A percentile compares a stretch with the other conserved stretches of the same genome.
Conservation (phyloP, 2,113 vertebrate genomes). For the Menura novaehollandiae region DNA sequence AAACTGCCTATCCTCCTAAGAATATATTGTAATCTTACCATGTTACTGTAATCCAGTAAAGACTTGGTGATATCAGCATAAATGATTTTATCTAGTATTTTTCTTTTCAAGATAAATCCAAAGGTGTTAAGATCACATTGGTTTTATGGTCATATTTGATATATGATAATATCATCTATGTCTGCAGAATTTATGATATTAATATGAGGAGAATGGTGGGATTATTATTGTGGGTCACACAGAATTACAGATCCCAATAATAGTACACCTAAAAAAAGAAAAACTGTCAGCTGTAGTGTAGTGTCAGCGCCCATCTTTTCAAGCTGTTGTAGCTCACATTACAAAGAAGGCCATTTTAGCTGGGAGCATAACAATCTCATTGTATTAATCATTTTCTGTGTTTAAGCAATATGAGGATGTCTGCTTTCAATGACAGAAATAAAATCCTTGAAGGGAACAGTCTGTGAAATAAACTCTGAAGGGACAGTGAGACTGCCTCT, state of each 20-base stretch:
- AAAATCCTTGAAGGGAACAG: slow-evolving; percentile 54
- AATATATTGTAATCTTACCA: background rate
- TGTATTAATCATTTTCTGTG: slow-evolving; percentile 37
- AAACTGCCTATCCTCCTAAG: background rate
- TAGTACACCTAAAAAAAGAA: slow-evolving; percentile 21
- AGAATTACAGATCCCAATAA: slow-evolving; percentile 32
- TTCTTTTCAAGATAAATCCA: slow-evolving; percentile 58
- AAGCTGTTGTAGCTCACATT: background rate
- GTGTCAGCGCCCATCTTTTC: slow-evolving; percentile 9
- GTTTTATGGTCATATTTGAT: slow-evolving; percentile 60
- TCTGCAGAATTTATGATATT: slow-evolving; percentile 61
- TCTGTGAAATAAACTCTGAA: slow-evolving; percentile 50
- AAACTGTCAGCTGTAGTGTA: slow-evolving; percentile 10
- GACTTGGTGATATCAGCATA: slow-evolving; percentile 17
- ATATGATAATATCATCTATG: slow-evolving; percentile 58
- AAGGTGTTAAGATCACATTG: slow-evolving; percentile 58
- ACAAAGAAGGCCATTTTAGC: slow-evolving; percentile 5
- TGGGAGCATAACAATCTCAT: slow-evolving; percentile 31
- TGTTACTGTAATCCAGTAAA: slow-evolving; percentile 11
- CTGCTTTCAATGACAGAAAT: slow-evolving; percentile 54
- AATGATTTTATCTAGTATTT: slow-evolving; percentile 50
- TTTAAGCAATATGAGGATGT: slow-evolving; percentile 31
- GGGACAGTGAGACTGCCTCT: slow-evolving; percentile 50
- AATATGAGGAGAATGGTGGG: slow-evolving; percentile 49
- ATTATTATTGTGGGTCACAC: slow-evolving; percentile 50